These are phyloP conservation scores for Actinernus sp. DNA, from an alignment of 92 coral and sea anemone species.

Conservation along the genomic window DNA sequence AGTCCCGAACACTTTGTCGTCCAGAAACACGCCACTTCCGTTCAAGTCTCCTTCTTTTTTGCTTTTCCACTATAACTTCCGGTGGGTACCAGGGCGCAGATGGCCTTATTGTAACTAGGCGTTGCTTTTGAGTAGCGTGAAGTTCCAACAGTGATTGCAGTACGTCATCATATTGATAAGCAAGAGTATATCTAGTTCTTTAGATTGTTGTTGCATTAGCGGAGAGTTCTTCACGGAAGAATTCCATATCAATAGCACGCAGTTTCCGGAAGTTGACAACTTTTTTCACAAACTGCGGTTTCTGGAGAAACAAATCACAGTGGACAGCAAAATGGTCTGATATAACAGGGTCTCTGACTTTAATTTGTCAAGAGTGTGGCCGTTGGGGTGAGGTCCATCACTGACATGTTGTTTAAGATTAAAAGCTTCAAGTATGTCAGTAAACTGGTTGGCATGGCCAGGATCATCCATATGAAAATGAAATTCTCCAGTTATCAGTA, in stretches of 20 bases:
- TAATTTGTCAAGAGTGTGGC: constrained; percentile 21
- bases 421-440: constrained; percentile 10
- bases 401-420: constrained; percentile 14
- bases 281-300: no score
- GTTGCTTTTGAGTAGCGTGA: constrained; percentile 16
- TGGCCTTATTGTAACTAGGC: constrained; percentile 18
- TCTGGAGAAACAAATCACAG: no score
- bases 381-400: not conserved
- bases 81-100: constrained; percentile 40
- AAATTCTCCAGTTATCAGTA: constrained; percentile 20
- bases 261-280: no score
- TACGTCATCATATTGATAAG: constrained; percentile 11
- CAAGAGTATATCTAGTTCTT: no score
- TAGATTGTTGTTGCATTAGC: no score
- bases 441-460: not conserved
- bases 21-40: constrained; percentile 31
- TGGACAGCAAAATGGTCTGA: no score
- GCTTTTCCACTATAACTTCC: constrained; percentile 21
- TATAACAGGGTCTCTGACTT: no score
- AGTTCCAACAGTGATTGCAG: constrained; percentile 20
- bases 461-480: constrained; percentile 8
- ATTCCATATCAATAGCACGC: no score
- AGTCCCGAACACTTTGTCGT: constrained; percentile 16
- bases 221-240: no score
- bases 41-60: constrained; percentile 22